These are phyloP conservation scores for Prinia subflava DNA, from an alignment of 2,113 vertebrate species.

Conservation along the genomic window DNA sequence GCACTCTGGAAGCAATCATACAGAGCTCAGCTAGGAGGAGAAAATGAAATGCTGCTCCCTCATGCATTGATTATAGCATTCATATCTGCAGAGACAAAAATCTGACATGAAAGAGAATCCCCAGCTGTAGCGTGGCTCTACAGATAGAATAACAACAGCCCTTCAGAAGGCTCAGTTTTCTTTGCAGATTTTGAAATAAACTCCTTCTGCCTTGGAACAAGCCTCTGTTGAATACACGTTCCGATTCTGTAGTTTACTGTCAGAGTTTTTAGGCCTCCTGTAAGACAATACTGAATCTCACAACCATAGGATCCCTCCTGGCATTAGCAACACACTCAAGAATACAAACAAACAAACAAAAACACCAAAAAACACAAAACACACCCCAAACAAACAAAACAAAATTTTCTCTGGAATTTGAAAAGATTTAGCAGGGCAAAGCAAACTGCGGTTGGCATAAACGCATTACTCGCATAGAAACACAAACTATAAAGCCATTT, in stretches of 20 bases:
- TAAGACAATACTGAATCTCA: neutral
- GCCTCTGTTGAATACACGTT: neutral
- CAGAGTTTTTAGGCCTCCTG: neutral
- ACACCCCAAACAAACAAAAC: neutral
- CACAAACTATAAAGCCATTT: neutral
- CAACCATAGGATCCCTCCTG: neutral
- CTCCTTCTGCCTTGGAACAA: neutral
- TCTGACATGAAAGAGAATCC: slow-evolving; percentile 11
- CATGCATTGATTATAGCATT: neutral
- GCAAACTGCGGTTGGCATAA: neutral
- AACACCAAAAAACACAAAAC: neutral
- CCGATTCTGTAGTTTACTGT: neutral
- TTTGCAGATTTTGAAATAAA: neutral
- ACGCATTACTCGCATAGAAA: neutral
- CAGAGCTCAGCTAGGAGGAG: neutral
- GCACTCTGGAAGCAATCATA: neutral
- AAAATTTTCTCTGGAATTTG: neutral
- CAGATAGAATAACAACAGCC: neutral
- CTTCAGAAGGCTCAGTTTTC: neutral
- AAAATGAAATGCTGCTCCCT: slow-evolving; percentile 13
- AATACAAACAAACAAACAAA: neutral
- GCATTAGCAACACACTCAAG: neutral
- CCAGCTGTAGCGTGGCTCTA: neutral
- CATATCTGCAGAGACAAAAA: slow-evolving; percentile 9
- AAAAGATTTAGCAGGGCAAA: neutral